Conservation (phyloP, 2,888 invertebrate genomes). For the Drosophila birchii region DNA sequence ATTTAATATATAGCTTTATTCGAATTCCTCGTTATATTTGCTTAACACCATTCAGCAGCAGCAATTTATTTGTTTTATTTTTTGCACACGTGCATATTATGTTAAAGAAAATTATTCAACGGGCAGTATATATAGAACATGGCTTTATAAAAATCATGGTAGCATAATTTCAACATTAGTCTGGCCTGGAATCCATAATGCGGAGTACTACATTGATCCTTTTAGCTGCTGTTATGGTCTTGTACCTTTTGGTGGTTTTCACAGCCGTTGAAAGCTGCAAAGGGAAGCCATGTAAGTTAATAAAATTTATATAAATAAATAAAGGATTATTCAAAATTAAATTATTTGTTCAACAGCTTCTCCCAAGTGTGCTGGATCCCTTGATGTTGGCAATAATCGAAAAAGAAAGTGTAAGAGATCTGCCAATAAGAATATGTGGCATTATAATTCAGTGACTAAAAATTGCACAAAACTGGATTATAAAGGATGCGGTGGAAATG, state of each 20-base stretch:
- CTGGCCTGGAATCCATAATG: neutral
- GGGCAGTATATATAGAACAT: neutral
- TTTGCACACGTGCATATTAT: neutral
- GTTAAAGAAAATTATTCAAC: neutral
- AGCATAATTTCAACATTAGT: conserved; percentile 3
- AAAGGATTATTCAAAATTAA: neutral
- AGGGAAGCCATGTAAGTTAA: conserved; percentile 1
- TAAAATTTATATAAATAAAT: too few relatives aligned
- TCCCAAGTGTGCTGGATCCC: neutral
- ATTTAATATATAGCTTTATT: neutral
- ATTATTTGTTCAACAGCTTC: neutral
- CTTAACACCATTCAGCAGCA: neutral
- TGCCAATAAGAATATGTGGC: conserved; percentile 7
- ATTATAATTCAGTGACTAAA: conserved; percentile 3
- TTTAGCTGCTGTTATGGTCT: conserved; percentile 5
- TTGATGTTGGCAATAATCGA: conserved; percentile 4
- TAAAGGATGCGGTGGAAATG: conserved; percentile 11
- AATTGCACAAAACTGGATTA: conserved; percentile 10
- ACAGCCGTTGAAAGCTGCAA: conserved; percentile 2
- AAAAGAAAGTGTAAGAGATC: neutral
- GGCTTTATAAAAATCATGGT: conserved; percentile 17
- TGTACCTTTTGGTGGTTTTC: neutral
- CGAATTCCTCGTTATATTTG: neutral
- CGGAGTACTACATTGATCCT: conserved; percentile 20
- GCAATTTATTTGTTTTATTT: neutral